Percentiles rank a stretch among this genome's conserved stretches.
Conservation (phyloP, 2,113 vertebrate genomes). For the Pantherophis guttatus region DNA sequence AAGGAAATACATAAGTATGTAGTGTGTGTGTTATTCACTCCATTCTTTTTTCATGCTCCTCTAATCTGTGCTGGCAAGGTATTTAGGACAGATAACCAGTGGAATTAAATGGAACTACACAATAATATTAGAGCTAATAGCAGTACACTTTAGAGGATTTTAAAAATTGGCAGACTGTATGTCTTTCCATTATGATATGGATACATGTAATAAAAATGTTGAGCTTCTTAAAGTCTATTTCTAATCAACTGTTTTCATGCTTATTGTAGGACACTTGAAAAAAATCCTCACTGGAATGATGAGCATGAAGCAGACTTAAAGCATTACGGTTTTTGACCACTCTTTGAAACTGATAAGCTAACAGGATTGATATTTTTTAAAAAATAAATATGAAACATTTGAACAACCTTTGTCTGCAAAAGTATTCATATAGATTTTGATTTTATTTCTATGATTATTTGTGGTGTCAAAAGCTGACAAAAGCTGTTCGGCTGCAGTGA, state of each 20-base stretch:
- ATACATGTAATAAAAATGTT: conserved; percentile 63
- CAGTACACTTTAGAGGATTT: conserved; percentile 53
- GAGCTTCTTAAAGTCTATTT: conserved; percentile 57
- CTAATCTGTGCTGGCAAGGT: conserved; percentile 37
- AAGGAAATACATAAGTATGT: background rate
- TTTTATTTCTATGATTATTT: background rate
- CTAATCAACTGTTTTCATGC: conserved; percentile 52
- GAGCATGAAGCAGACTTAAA: conserved; percentile 52
- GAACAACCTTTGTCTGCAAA: background rate
- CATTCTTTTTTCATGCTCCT: background rate
- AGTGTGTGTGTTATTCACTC: background rate
- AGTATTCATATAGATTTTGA: background rate
- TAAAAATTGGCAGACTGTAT: conserved; percentile 43
- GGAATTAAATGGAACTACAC: conserved; percentile 40
- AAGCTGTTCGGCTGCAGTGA: background rate
- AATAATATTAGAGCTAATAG: conserved; percentile 63
- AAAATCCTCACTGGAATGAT: conserved; percentile 53
- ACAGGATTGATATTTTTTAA: background rate
- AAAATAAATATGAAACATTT: background rate
- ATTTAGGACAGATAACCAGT: conserved; percentile 37
- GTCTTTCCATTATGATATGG: conserved; percentile 48
- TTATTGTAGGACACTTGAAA: conserved; percentile 61
- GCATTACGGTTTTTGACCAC: background rate
- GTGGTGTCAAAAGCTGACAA: background rate
- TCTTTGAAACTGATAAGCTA: conserved; percentile 12